A percentile compares a stretch with the other conserved stretches of the same genome.
Evolutionary conservation across 2,113 vertebrate genomes (phyloP).

Genomic region (Urocynchramus pylzowi): DNA sequence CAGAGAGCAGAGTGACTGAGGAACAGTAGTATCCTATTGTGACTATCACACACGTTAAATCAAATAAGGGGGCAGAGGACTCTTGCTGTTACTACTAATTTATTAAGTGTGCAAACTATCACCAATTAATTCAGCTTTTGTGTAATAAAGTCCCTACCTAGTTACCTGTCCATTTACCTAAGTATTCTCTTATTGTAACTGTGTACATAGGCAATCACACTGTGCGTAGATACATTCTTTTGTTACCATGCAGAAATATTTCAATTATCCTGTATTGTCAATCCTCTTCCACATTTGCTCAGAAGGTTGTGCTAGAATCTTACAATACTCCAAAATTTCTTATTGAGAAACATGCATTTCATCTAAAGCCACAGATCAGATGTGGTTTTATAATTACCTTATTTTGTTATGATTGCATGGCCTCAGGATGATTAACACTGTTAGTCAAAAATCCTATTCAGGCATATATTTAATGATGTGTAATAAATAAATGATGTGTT

Average conservation of each 20-base stretch:
- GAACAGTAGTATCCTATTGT: neutral
- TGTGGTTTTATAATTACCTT: neutral
- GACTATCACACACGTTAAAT: neutral
- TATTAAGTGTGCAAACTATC: neutral
- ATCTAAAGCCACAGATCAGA: neutral
- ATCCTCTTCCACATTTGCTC: neutral
- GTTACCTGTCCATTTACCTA: neutral
- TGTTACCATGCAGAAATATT: neutral
- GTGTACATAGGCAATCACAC: neutral
- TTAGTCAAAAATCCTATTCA: neutral
- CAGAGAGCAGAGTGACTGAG: neutral
- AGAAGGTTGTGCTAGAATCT: neutral
- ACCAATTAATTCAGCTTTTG: neutral
- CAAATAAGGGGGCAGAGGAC: neutral
- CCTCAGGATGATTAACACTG: neutral
- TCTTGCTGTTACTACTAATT: neutral
- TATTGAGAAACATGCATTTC: neutral
- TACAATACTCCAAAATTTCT: neutral
- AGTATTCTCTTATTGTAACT: neutral
- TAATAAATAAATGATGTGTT: neutral
- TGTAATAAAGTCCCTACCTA: neutral
- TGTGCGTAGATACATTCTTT: neutral
- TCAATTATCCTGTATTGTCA: neutral
- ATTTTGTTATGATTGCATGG: neutral
- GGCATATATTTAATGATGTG: neutral